phyloP scores from a whole-genome alignment of 2,888 invertebrate species.

The Dendrolimus houi region DNA sequence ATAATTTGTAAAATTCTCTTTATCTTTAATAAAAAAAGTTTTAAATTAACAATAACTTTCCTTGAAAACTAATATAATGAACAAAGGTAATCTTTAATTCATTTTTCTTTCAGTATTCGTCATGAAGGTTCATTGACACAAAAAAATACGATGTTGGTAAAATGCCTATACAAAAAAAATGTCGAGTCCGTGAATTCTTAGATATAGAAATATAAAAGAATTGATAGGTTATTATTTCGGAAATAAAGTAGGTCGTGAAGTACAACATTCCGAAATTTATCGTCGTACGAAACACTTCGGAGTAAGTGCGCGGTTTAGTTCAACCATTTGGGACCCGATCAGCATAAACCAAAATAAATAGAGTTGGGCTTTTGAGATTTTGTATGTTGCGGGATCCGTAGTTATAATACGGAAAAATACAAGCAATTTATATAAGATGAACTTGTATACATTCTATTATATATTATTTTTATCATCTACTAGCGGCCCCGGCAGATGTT shows the following conservation, averaged over 20 bases:
- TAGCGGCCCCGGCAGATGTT: too few species aligned
- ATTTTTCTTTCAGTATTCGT: background rate
- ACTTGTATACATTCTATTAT: too few species aligned
- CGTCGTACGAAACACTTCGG: background rate
- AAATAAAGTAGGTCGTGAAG: background rate
- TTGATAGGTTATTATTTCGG: background rate
- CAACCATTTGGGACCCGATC: slow-evolving; percentile 5
- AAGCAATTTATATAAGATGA: too few species aligned
- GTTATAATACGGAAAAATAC: too few species aligned
- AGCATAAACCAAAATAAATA: slow-evolving; percentile 14
- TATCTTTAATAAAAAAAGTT: too few species aligned
- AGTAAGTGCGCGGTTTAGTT: background rate
- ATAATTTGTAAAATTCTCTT: too few species aligned
- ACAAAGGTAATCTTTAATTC: background rate
- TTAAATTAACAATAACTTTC: background rate
- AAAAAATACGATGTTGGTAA: background rate
- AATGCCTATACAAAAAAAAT: slow-evolving; percentile 4
- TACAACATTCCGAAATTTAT: background rate
- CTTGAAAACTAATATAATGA: background rate
- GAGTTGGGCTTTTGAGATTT: slow-evolving; percentile 1
- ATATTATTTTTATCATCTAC: too few species aligned
- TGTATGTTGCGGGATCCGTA: background rate
- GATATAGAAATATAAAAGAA: background rate
- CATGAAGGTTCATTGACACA: background rate
- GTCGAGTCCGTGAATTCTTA: background rate